Conservation (phyloP, 2,888 invertebrate genomes). For the Pristionchus fissidentatus region DNA sequence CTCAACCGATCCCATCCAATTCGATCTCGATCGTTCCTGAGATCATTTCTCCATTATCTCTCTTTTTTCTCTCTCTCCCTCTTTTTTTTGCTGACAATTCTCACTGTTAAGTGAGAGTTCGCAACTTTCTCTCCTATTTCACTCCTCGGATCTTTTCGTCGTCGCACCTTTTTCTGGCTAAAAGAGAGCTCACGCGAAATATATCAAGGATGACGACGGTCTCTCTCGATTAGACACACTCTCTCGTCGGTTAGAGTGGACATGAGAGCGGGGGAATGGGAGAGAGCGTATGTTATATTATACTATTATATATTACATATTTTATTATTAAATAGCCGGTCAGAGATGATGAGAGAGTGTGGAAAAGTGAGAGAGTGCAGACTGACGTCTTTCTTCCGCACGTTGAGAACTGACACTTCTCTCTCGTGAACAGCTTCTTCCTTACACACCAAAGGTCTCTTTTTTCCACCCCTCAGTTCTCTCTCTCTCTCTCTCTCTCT, state of each 20-base stretch:
- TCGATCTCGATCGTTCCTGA: too few species aligned
- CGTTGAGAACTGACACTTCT: too few species aligned
- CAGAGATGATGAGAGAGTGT: too few species aligned
- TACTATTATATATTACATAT: too few species aligned
- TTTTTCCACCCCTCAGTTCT: conserved; percentile 21
- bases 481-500: conserved; percentile 15
- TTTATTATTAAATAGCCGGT: too few species aligned
- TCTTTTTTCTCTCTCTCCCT: too few species aligned
- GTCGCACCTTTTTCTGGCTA: background rate
- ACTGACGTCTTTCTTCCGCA: too few species aligned
- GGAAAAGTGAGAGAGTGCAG: too few species aligned
- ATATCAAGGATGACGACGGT: background rate
- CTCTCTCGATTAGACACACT: background rate
- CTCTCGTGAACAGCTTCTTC: conserved; percentile 36
- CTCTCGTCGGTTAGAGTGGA: background rate
- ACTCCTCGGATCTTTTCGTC: background rate
- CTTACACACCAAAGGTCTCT: conserved; percentile 34
- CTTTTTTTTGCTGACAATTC: too few species aligned
- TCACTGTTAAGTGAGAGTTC: background rate
- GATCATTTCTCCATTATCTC: too few species aligned
- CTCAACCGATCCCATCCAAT: too few species aligned
- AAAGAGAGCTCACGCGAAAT: conserved; percentile 9
- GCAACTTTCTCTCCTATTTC: conserved; percentile 9
- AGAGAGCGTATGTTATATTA: too few species aligned
- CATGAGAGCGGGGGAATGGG: background rate